phyloP scores from a whole-genome alignment of 2,113 vertebrate genomes.

The Chamaetylas fuelleborni region DNA sequence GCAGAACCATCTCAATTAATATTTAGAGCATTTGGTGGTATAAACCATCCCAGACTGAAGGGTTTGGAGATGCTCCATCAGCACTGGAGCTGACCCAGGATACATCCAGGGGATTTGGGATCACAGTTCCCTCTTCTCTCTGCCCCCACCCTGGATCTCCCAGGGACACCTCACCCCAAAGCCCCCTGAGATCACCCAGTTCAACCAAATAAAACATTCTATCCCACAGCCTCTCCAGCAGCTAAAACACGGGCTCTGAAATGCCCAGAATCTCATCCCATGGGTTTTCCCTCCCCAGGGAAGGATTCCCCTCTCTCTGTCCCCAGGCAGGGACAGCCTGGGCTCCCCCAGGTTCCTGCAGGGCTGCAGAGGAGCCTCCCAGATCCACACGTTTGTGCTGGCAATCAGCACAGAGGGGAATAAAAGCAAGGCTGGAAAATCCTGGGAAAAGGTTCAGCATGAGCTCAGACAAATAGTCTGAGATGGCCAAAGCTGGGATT shows the following conservation, averaged over 20 bases:
- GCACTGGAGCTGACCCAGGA: fast-evolving
- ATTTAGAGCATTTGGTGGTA: neutral
- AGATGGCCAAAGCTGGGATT: neutral
- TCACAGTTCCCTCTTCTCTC: neutral
- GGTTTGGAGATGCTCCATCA: neutral
- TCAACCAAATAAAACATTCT: neutral
- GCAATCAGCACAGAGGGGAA: neutral
- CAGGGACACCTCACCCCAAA: neutral
- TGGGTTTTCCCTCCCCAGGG: neutral
- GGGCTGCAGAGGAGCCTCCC: neutral
- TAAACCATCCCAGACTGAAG: neutral
- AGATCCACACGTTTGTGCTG: neutral
- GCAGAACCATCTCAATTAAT: neutral
- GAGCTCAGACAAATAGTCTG: constrained; percentile 23
- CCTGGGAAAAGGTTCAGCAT: constrained; percentile 35
- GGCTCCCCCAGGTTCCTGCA: neutral
- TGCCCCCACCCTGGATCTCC: neutral
- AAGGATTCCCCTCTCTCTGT: neutral
- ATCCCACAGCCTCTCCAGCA: neutral
- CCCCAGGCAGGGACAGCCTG: neutral
- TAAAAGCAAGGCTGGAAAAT: constrained; percentile 37
- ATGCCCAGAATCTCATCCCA: fast-evolving
- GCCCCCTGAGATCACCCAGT: neutral
- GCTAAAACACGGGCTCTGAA: neutral
- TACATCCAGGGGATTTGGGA: neutral